Percentiles rank a stretch among this genome's conserved stretches.
Evolutionary conservation across 2,888 invertebrate species (phyloP).

Genomic region (Belgica antarctica): DNA sequence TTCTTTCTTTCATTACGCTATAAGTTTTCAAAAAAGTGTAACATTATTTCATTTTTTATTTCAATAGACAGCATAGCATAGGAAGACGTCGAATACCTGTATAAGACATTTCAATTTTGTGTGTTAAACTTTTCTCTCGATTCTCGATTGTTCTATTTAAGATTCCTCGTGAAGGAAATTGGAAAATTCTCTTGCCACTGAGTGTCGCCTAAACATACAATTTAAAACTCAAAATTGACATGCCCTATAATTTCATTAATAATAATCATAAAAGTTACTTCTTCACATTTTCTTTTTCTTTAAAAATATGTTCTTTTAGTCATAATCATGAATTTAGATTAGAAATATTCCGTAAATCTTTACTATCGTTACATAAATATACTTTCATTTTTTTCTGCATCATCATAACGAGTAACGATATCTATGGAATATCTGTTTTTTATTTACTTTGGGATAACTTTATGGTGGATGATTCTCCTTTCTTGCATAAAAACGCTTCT

Average conservation of each 20-base stretch:
- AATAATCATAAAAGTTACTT: conserved; percentile 20
- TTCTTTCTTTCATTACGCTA: background rate
- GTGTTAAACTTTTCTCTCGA: background rate
- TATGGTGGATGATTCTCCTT: background rate
- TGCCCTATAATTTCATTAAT: conserved; percentile 19
- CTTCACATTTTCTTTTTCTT: conserved; percentile 7
- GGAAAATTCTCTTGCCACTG: background rate
- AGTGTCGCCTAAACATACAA: background rate
- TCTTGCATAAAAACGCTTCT: too few relatives aligned
- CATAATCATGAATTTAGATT: background rate
- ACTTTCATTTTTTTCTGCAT: background rate
- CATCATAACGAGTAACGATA: background rate
- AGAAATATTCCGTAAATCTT: background rate
- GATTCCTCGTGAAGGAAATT: background rate
- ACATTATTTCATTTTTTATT: conserved; percentile 32
- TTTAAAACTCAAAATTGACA: conserved; percentile 37
- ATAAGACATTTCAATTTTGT: conserved; percentile 41
- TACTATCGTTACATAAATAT: background rate
- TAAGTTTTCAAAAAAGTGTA: conserved; percentile 41
- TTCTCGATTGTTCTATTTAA: background rate
- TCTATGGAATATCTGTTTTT: background rate
- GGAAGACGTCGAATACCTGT: conserved; percentile 44
- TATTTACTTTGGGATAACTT: background rate
- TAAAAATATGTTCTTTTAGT: conserved; percentile 7
- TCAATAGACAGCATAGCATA: conserved; percentile 44